Conservation (phyloP, 1,140 invertebrate genomes). For the Bombus superbus region DNA sequence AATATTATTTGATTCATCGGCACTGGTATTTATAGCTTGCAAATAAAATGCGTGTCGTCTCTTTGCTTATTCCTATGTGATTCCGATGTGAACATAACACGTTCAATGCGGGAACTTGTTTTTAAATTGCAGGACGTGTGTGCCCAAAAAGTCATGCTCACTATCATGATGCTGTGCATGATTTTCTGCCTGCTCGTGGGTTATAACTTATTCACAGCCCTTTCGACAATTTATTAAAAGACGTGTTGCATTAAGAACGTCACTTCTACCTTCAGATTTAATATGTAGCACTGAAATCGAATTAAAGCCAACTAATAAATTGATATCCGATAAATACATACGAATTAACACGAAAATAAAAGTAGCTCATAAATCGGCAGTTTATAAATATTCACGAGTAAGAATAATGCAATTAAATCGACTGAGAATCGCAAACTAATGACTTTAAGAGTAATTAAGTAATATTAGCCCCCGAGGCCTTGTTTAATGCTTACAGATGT, state of each 20-base stretch:
- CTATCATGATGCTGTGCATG: neutral
- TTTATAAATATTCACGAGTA: slow-evolving; percentile 35
- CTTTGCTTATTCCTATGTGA: neutral
- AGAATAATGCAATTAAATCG: slow-evolving; percentile 31
- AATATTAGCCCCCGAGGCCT: neutral
- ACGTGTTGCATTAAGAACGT: neutral
- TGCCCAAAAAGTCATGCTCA: slow-evolving; percentile 33
- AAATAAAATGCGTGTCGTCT: neutral
- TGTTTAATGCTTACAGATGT: neutral
- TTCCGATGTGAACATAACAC: slow-evolving; percentile 4
- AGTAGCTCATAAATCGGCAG: neutral
- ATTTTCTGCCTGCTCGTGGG: neutral
- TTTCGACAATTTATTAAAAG: neutral
- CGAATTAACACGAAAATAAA: neutral
- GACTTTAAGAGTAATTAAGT: slow-evolving; percentile 2
- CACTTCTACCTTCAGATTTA: neutral
- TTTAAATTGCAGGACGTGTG: slow-evolving; percentile 33
- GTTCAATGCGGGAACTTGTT: slow-evolving; percentile 27
- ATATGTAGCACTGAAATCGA: neutral
- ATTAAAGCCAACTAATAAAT: slow-evolving; percentile 4
- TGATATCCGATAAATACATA: neutral
- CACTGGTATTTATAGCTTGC: neutral
- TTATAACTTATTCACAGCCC: slow-evolving; percentile 20
- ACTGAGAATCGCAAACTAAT: neutral
- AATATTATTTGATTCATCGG: neutral